Evolutionary conservation across 2,797 vertebrate species (phyloP).

Genomic region (Distichodus sexfasciatus): DNA sequence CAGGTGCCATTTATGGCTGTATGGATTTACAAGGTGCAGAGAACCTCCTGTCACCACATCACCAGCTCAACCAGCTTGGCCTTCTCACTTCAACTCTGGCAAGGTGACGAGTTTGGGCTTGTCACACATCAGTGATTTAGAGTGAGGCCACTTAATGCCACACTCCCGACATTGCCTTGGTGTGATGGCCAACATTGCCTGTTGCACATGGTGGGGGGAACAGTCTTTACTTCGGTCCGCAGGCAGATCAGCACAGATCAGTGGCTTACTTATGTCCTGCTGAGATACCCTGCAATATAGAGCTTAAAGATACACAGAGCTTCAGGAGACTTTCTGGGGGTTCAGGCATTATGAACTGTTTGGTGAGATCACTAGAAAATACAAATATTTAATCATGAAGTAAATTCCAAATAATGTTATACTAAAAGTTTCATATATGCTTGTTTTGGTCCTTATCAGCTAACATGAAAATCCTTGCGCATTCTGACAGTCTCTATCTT

Average conservation of each 20-base stretch:
- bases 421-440: no score
- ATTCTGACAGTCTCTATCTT: neutral
- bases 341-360: no score
- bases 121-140: constrained; percentile 18
- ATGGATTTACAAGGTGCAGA: constrained; percentile 41
- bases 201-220: neutral
- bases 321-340: no score
- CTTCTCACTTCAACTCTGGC: constrained; percentile 28
- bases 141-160: constrained; percentile 6
- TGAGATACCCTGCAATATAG: constrained; percentile 24
- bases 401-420: no score
- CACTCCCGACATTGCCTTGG: neutral
- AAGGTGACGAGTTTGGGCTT: constrained; percentile 20
- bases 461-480: neutral
- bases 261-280: constrained; percentile 23
- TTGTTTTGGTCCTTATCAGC: no score
- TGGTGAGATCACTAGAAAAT: no score
- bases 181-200: neutral
- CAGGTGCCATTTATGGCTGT: constrained; percentile 63
- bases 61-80: neutral
- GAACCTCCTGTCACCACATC: constrained; percentile 25
- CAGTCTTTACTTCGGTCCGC: neutral
- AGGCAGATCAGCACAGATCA: constrained; percentile 33
- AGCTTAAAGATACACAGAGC: no score
- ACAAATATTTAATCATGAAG: no score